Evolutionary conservation across 2,888 invertebrate species (phyloP), one percentile per base, ranked within the genome.

Genomic region (Scaptomyza reducta): DNA sequence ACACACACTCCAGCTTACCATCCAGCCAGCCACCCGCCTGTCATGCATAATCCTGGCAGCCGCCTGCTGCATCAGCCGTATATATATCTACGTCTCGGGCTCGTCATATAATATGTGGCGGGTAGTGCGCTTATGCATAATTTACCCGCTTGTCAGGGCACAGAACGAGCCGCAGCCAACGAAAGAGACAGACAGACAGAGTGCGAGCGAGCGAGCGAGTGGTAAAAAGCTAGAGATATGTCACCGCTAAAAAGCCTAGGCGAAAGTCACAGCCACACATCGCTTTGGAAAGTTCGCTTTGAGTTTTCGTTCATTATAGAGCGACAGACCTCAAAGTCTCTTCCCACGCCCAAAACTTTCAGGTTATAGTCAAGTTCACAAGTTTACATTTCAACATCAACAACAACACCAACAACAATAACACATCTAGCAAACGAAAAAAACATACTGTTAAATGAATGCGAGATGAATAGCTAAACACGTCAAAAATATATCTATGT

Each of bases 91-190:
- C 80, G 65, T 83, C 87, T 75, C 65, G 35, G 73, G 49, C 81
- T 76, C 83, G 63, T 82, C 79, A 83, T 87, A 85, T 87, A 87
- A 82, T 88, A 82, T 88, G 87, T 79, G 84, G 88, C 85, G 73
- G 82, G 74, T 83, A 83, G 82, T 87, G 86, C 88, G 88, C 88
- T 82, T 83, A 83, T 83, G 82, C 82, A 83, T 83, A 83, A 83
- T 83, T 83, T 83, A 83, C 71, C 74, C 86, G 86, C 82, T 82
- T 86, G 78, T 79, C 87, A 70, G 59, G 59, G 13, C 45, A 31
- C 42, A 25, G 33, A 57, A 29, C 22, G 47, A 50, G 64, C 41
- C 42, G 31, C 49, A 75, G 61, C 51, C 74, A 65, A 67, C 59
- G 41, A 64, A 41, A 51, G 45, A 18, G 29, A 31, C 11, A 41